Conservation (phyloP, 2,113 vertebrate genomes). For the Strigops habroptila region DNA sequence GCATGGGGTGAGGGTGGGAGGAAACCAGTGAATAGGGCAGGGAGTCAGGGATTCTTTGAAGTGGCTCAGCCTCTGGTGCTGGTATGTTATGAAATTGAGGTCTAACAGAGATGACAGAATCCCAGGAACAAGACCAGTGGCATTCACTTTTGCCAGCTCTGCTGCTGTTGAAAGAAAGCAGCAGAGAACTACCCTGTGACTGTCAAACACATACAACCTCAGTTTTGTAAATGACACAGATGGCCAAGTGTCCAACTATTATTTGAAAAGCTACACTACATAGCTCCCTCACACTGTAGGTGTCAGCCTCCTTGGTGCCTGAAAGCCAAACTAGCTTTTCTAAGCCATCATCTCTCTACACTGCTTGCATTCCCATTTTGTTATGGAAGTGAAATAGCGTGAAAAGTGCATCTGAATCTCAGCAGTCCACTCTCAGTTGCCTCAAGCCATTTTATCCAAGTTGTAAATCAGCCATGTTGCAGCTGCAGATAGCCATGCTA, state of each 20-base stretch:
- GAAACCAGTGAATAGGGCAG: background rate
- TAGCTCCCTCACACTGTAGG: background rate
- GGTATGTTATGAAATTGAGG: accelerated
- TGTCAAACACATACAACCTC: background rate
- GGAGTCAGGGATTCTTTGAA: background rate
- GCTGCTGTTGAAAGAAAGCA: background rate
- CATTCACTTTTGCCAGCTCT: background rate
- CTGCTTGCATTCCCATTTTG: background rate
- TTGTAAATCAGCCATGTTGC: background rate
- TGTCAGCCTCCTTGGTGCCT: background rate
- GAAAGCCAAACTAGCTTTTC: background rate
- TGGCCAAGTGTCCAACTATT: background rate
- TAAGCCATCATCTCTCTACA: background rate
- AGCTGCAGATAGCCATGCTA: background rate
- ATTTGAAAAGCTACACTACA: background rate
- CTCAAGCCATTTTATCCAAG: background rate
- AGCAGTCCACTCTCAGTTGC: background rate
- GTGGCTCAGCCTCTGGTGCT: background rate
- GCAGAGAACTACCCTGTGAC: background rate
- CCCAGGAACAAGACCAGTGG: background rate
- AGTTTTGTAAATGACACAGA: background rate
- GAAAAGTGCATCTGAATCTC: background rate
- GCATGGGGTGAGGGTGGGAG: accelerated
- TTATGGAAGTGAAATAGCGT: background rate
- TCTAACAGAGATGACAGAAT: background rate